Percentiles rank a stretch among this genome's conserved stretches.
Conservation (phyloP, 2,113 vertebrate genomes). For the Pholis gunnellus region DNA sequence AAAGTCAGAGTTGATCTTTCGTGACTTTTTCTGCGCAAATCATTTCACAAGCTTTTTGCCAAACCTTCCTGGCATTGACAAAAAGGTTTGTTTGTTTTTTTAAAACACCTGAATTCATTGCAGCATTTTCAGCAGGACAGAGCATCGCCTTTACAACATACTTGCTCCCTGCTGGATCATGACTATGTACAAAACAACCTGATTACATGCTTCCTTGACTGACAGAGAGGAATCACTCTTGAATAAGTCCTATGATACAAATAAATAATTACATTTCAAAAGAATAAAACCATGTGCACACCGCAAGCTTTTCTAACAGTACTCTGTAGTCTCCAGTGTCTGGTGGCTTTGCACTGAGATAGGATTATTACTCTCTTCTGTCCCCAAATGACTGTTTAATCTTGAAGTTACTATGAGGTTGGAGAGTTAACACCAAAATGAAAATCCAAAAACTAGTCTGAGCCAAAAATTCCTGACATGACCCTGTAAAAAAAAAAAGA, state of each 20-base stretch:
- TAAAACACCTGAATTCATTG: constrained; percentile 79
- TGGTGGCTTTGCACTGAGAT: constrained; percentile 47
- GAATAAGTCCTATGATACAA: constrained; percentile 69
- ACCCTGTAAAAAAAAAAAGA: constrained; percentile 37
- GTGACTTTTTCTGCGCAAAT: constrained; percentile 34
- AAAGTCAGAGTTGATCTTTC: constrained; percentile 49
- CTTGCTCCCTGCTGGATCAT: constrained; percentile 55
- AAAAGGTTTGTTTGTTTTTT: neutral
- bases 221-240: constrained; percentile 57
- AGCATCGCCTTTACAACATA: constrained; percentile 39
- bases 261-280: constrained; percentile 73
- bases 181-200: constrained; percentile 72
- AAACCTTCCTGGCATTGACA: constrained; percentile 53
- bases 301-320: constrained; percentile 37
- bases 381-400: constrained; percentile 58
- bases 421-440: constrained; percentile 28
- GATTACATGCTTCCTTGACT: constrained; percentile 69
- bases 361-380: constrained; percentile 20
- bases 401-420: constrained; percentile 25
- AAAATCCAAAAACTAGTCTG: constrained; percentile 43
- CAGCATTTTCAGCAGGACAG: constrained; percentile 74
- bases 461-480: constrained; percentile 41
- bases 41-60: constrained; percentile 65
- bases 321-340: constrained; percentile 43
- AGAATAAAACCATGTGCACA: constrained; percentile 61